Conservation (phyloP, 2,888 invertebrate genomes). For the Coenonympha arcania region DNA sequence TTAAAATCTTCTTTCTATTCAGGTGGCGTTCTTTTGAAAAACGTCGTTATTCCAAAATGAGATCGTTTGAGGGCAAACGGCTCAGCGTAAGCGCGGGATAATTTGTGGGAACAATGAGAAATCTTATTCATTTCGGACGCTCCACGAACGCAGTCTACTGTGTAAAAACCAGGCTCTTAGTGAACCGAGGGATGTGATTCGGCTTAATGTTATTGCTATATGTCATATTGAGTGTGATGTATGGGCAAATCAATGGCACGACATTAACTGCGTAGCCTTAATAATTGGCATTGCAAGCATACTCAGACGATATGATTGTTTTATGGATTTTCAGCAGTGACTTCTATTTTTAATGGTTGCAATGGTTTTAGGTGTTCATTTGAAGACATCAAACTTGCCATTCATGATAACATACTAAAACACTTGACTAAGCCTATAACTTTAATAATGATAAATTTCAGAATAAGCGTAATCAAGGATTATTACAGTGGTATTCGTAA, state of each 20-base stretch:
- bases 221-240: too few relatives aligned
- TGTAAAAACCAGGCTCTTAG: constrained; percentile 3
- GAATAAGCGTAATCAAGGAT: not conserved
- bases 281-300: too few relatives aligned
- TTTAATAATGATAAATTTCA: not conserved
- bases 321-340: too few relatives aligned
- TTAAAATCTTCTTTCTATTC: constrained; percentile 6
- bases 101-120: constrained; percentile 24
- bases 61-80: constrained; percentile 14
- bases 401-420: too few relatives aligned
- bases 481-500: not conserved
- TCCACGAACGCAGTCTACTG: constrained; percentile 4
- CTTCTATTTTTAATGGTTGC: too few relatives aligned
- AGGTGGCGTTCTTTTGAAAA: constrained; percentile 8
- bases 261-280: too few relatives aligned
- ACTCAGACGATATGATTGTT: too few relatives aligned
- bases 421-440: too few relatives aligned
- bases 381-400: too few relatives aligned
- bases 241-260: too few relatives aligned
- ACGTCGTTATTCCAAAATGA: constrained; percentile 14
- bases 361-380: too few relatives aligned
- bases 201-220: not conserved
- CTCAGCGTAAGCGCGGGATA: constrained; percentile 14
- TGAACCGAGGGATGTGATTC: not conserved
- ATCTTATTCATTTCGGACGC: constrained; percentile 3